Conservation (phyloP, 2,113 vertebrate species). For the Dasyurus viverrinus region DNA sequence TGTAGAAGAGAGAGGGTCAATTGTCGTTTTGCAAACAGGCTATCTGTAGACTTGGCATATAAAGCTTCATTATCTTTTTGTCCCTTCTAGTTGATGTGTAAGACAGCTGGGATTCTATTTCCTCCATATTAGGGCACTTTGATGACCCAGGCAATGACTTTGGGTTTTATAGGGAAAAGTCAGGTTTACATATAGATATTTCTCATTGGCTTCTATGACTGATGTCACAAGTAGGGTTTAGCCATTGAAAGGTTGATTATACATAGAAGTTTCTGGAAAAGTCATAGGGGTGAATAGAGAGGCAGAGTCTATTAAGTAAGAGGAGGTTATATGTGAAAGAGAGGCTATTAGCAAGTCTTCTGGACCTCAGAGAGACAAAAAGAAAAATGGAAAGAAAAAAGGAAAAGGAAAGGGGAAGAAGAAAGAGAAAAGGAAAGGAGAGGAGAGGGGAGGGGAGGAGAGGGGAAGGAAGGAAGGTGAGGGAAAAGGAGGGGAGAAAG, state of each 20-base stretch:
- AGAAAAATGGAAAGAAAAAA: too few species aligned
- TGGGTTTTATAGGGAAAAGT: background rate
- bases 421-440: too few species aligned
- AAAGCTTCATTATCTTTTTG: background rate
- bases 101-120: background rate
- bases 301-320: background rate
- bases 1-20: background rate
- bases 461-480: too few species aligned
- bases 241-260: background rate
- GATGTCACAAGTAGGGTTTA: background rate
- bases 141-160: background rate
- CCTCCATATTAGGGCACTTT: background rate
- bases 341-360: background rate
- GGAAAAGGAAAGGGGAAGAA: too few species aligned
- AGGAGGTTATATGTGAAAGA: background rate
- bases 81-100: background rate
- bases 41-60: background rate
- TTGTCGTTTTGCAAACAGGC: background rate
- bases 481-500: too few species aligned
- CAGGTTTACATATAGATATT: background rate
- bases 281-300: too few species aligned
- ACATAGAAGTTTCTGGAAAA: background rate
- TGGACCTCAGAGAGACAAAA: background rate
- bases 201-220: background rate
- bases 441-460: too few species aligned